Conservation (phyloP, 2,113 vertebrate genomes). For the Verasper variegatus region DNA sequence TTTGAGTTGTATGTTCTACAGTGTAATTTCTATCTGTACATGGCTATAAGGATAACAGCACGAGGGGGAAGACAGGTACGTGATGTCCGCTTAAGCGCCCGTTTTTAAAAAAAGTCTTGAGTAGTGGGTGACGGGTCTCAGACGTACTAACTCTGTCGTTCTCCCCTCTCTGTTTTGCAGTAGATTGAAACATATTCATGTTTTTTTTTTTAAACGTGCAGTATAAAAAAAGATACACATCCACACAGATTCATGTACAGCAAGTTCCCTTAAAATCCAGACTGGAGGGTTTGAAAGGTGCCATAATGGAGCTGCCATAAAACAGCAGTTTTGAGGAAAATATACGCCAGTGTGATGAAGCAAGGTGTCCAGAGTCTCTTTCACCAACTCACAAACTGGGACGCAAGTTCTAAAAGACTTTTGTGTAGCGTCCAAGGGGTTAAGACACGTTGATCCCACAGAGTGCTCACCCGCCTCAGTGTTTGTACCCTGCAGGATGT, state of each 20-base stretch:
- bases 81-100: conserved; percentile 47
- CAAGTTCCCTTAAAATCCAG: conserved; percentile 60
- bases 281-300: conserved; percentile 69
- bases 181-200: conserved; percentile 74
- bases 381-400: conserved; percentile 28
- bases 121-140: conserved; percentile 41
- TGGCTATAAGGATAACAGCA: conserved; percentile 72
- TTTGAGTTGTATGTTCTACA: conserved; percentile 79
- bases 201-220: conserved; percentile 81
- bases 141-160: not conserved
- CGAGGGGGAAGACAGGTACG: conserved; percentile 51
- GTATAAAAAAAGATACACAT: conserved; percentile 77
- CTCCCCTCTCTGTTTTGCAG: conserved; percentile 62
- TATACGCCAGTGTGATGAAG: conserved; percentile 54
- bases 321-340: conserved; percentile 78
- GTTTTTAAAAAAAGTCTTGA: conserved; percentile 64
- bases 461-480: conserved; percentile 29
- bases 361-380: conserved; percentile 59
- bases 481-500: conserved; percentile 23
- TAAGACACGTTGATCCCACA: conserved; percentile 26
- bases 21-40: conserved; percentile 77
- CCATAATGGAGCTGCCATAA: conserved; percentile 77
- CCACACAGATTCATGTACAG: conserved; percentile 74
- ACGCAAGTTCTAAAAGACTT: conserved; percentile 24
- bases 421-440: conserved; percentile 18